Evolutionary conservation across 1,140 invertebrate genomes (phyloP).

Genomic region (Drosophila melanica): DNA sequence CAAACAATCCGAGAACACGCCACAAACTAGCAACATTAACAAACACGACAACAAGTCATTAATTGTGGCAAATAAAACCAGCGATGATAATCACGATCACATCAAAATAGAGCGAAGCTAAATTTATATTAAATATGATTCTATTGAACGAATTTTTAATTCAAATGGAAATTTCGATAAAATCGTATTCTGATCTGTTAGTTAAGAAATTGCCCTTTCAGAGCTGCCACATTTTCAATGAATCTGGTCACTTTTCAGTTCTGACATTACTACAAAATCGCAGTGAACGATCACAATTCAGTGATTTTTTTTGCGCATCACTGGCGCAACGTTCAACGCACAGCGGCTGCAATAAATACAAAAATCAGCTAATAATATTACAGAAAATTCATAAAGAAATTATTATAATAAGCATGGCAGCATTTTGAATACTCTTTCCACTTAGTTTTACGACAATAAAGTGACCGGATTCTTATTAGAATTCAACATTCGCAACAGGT

Average conservation of each 20-base stretch:
- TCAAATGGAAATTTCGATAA: too few relatives aligned
- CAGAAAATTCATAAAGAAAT: slow-evolving; percentile 16
- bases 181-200: too few relatives aligned
- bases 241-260: background rate
- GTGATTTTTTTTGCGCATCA: slow-evolving; percentile 21
- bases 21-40: slow-evolving; percentile 42
- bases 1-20: slow-evolving; percentile 42
- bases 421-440: slow-evolving; percentile 16
- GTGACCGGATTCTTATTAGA: slow-evolving; percentile 24
- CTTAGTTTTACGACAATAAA: too few relatives aligned
- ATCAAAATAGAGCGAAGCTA: background rate
- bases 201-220: too few relatives aligned
- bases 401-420: background rate
- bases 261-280: background rate
- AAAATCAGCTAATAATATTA: slow-evolving; percentile 54
- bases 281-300: background rate
- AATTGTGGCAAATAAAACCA: slow-evolving; percentile 43
- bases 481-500: slow-evolving; percentile 21
- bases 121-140: too few relatives aligned
- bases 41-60: slow-evolving; percentile 62
- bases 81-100: slow-evolving; percentile 5
- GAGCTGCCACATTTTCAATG: background rate
- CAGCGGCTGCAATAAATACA: slow-evolving; percentile 61
- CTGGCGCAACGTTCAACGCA: slow-evolving; percentile 10
- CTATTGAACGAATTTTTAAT: too few relatives aligned